phyloP scores from a whole-genome alignment of 1,140 invertebrate genomes.

The Scaptomyza montana region DNA sequence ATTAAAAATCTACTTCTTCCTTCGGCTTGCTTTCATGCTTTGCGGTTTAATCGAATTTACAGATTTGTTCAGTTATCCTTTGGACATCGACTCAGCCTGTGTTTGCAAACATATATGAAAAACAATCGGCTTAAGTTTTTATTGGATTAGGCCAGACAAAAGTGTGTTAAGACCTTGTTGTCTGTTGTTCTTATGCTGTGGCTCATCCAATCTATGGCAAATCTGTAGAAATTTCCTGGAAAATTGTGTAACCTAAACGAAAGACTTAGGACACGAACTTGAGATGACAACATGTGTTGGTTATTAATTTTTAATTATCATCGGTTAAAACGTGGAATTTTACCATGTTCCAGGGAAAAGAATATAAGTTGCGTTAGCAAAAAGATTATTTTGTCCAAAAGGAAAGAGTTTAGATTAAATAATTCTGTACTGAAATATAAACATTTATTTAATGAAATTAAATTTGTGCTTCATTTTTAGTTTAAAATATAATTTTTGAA shows the following conservation, averaged over 20 bases:
- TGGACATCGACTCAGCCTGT: constrained; percentile 20
- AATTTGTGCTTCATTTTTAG: no score
- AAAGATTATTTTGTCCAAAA: no score
- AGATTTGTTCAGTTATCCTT: constrained; percentile 60
- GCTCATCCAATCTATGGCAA: constrained; percentile 52
- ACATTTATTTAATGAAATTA: no score
- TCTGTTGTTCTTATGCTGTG: background rate
- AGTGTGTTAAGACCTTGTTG: constrained; percentile 61
- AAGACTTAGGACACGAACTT: constrained; percentile 70
- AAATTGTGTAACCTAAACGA: constrained; percentile 46
- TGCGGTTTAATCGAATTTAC: constrained; percentile 80
- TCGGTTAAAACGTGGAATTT: no score
- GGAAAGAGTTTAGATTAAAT: no score
- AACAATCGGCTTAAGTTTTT: constrained; percentile 53
- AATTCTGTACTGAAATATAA: no score
- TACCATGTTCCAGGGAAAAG: no score
- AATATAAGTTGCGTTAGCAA: no score
- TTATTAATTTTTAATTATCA: no score
- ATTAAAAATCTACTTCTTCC: no score
- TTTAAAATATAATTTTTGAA: no score
- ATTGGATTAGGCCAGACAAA: constrained; percentile 76
- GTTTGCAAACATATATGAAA: constrained; percentile 65
- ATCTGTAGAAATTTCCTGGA: constrained; percentile 47
- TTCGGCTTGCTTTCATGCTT: constrained; percentile 61
- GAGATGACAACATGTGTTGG: background rate